phyloP scores from a whole-genome alignment of 2,888 invertebrate genomes.

The Scelioninae gen. 2 region DNA sequence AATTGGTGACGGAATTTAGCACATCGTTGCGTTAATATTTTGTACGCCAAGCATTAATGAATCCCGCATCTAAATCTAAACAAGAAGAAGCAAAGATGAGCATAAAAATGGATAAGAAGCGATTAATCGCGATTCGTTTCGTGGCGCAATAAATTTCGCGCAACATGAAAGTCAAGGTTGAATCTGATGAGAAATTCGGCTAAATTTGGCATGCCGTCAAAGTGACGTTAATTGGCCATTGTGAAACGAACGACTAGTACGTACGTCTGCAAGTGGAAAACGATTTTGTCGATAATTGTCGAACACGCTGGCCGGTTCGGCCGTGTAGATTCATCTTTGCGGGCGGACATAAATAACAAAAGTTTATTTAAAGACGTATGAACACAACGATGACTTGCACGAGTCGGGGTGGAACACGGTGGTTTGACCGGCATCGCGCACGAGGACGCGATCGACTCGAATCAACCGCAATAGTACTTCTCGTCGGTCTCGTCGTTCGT shows the following conservation, averaged over 20 bases:
- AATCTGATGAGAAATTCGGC: conserved; percentile 35
- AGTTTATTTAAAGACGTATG: conserved; percentile 74
- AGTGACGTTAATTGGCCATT: conserved; percentile 57
- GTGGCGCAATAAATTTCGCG: conserved; percentile 31
- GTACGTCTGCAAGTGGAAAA: conserved; percentile 44
- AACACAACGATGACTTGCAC: conserved; percentile 65
- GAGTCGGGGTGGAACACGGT: conserved; percentile 53
- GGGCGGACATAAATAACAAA: conserved; percentile 73
- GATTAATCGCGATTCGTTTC: conserved; percentile 12
- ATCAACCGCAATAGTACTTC: no score
- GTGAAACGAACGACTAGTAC: conserved; percentile 45
- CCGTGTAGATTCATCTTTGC: conserved; percentile 71
- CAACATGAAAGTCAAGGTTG: conserved; percentile 51
- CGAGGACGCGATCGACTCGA: no score
- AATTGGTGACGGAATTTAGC: no score
- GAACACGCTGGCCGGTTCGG: conserved; percentile 46
- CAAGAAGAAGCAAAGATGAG: no score
- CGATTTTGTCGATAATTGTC: conserved; percentile 52
- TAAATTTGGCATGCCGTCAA: conserved; percentile 47
- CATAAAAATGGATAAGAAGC: not conserved
- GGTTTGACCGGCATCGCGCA: conserved; percentile 59
- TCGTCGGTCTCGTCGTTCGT: no score
- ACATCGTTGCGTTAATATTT: no score
- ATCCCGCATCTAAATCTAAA: no score
- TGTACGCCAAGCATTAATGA: no score